Base-by-base conservation (phyloP, 30 jellyfish, hydroid and myxozoan species). In the Hydractinia symbiolongicarpus region DNA sequence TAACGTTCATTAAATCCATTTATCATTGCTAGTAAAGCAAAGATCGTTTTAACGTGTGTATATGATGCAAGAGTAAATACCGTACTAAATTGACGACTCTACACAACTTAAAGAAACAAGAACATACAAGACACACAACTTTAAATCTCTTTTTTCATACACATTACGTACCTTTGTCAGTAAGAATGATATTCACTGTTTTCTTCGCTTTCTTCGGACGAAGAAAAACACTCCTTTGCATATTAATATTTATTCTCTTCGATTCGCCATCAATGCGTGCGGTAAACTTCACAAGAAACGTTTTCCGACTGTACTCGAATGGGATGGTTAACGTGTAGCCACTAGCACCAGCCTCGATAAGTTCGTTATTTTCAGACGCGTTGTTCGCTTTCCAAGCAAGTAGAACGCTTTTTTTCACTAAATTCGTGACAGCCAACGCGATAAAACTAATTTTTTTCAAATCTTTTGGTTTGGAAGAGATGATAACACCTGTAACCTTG, bases 311-410 rank as follows among this genome's bases (percentile, higher is more conserved):
- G 40, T n/a, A 64, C 40, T 7, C 74, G 16, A 64, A 64, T n/a
- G 74, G 74, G 1, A 64, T n/a, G 17, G 19, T n/a, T 13, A 64
- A 51, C 74, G 40, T 64, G 17, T 7, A 6, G 19, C 17, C 8
- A 1, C 74, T 64, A n/a, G 74, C 40, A 6, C 16, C 16, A 51
- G 74, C 74, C 40, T 64, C 74, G 17, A 64, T 64, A 64, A 64
- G 74, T 64, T 64, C 74, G 52, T 64, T 8, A 4, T 64, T 6
- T n/a, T 64, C 74, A 13, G 40, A 44, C 5, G 19, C 74, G 55
- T 71, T 71, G 17, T 71, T 58, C 70, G 30, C 56, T 50, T 71
- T 49, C 80, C 80, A 71, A n/a, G 9, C 9, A 7, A 71, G n/a
- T 20, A 14, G 17, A 8, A 71, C 80, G 51, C 3, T 50, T 4